phyloP scores from a whole-genome alignment of 1,140 invertebrate species.

The Oncopodura yosiiana region DNA sequence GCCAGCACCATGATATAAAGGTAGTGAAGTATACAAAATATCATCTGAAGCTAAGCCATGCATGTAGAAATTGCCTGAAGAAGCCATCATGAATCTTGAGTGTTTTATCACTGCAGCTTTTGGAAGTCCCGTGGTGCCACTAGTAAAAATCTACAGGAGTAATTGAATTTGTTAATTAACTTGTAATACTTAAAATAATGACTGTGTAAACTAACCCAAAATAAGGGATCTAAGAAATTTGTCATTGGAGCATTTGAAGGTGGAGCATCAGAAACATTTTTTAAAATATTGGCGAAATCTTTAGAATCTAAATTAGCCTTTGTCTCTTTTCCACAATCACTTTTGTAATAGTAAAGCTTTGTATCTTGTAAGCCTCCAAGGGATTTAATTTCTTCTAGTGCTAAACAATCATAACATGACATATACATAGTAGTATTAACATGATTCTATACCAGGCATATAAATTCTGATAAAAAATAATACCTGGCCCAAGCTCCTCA shows the following conservation, averaged over 20 bases:
- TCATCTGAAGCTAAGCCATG: slow-evolving; percentile 38
- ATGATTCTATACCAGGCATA: not conserved
- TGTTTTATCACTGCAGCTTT: slow-evolving; percentile 77
- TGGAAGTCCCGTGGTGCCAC: slow-evolving; percentile 76
- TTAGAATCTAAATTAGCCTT: not conserved
- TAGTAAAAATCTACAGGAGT: slow-evolving; percentile 49
- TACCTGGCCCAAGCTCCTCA: not conserved
- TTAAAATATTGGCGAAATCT: slow-evolving; percentile 1
- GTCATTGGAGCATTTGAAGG: not conserved
- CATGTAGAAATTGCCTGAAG: slow-evolving; percentile 40
- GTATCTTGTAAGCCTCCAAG: slow-evolving; percentile 2
- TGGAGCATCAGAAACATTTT: not conserved
- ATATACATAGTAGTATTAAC: not conserved
- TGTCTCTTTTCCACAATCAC: not conserved
- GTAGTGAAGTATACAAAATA: slow-evolving; percentile 53
- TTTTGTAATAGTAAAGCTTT: not conserved
- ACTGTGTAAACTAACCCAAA: too few species aligned
- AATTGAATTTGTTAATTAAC: too few species aligned
- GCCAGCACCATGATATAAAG: slow-evolving; percentile 45
- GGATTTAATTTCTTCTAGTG: slow-evolving; percentile 9
- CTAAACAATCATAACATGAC: not conserved
- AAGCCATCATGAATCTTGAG: slow-evolving; percentile 45
- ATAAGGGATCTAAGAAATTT: slow-evolving; percentile 3
- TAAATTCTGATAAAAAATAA: not conserved
- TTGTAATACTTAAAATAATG: too few species aligned